Percentiles rank a stretch among this genome's conserved stretches.
phyloP scores from a whole-genome alignment of 2,888 invertebrate species.

The Lithophane semibrunnea region DNA sequence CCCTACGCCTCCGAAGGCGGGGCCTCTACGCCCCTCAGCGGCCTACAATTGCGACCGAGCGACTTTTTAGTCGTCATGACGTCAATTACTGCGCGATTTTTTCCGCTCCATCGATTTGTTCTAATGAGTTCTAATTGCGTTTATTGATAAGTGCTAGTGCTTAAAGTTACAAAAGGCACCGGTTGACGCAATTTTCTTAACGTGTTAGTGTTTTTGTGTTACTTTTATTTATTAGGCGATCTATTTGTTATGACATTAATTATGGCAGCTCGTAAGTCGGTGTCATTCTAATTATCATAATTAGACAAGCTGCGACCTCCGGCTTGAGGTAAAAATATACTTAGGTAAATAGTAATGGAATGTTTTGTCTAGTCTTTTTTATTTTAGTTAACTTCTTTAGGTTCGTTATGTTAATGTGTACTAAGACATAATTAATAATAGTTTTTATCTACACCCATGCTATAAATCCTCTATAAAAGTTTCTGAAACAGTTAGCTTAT shows the following conservation, averaged over 20 bases:
- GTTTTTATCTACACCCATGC: no score
- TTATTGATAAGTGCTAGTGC: constrained; percentile 79
- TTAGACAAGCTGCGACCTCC: constrained; percentile 53
- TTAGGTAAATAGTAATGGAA: constrained; percentile 16
- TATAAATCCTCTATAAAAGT: no score
- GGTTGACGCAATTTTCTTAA: constrained; percentile 69
- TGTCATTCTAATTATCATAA: constrained; percentile 60
- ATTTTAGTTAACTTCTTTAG: neutral
- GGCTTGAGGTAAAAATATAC: constrained; percentile 27
- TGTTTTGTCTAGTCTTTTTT: constrained; percentile 27
- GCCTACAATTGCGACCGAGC: constrained; percentile 65
- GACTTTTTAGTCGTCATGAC: constrained; percentile 80
- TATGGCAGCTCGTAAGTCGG: constrained; percentile 44
- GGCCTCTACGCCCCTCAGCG: constrained; percentile 74
- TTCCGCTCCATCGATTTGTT: constrained; percentile 83
- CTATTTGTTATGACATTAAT: constrained; percentile 59
- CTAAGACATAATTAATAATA: neutral
- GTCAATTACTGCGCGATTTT: constrained; percentile 75
- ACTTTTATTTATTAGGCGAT: constrained; percentile 58
- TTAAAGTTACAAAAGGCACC: constrained; percentile 58
- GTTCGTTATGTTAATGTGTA: constrained; percentile 16
- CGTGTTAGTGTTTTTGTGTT: constrained; percentile 53
- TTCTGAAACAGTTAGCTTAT: no score
- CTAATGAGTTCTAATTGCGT: constrained; percentile 86
- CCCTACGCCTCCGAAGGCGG: constrained; percentile 86